phyloP scores from a whole-genome alignment of 2,888 invertebrate species.

The Leuctra nigra region DNA sequence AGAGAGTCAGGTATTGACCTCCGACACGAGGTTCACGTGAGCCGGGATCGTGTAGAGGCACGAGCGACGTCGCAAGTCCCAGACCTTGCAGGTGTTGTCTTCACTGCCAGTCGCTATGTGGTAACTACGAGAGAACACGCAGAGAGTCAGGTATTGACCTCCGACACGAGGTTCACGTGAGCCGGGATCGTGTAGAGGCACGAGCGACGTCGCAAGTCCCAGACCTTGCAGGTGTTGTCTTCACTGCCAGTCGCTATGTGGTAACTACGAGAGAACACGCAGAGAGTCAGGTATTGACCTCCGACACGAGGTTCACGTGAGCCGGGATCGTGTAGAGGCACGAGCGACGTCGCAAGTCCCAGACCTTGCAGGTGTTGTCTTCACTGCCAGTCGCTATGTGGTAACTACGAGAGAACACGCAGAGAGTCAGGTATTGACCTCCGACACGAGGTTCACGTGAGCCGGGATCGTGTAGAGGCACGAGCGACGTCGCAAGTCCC shows the following conservation, averaged over 20 bases:
- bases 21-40: conserved; percentile 82
- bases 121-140: too few relatives aligned
- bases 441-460: conserved; percentile 82
- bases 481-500: conserved; percentile 86
- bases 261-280: too few relatives aligned
- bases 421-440: too few relatives aligned
- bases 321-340: conserved; percentile 93
- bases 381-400: conserved; percentile 87
- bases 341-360: conserved; percentile 86
- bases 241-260: conserved; percentile 87
- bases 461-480: conserved; percentile 93
- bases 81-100: conserved; percentile 88
- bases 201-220: conserved; percentile 86
- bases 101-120: conserved; percentile 87
- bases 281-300: too few relatives aligned
- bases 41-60: conserved; percentile 93
- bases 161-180: conserved; percentile 82
- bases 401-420: too few relatives aligned
- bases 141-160: too few relatives aligned
- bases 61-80: conserved; percentile 86
- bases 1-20: conserved; percentile 82
- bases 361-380: conserved; percentile 88
- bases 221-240: conserved; percentile 88
- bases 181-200: conserved; percentile 93
- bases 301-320: conserved; percentile 82